These are phyloP conservation scores for Andrena fulva DNA, from an alignment of 2,888 invertebrate genomes.

Conservation along the genomic window DNA sequence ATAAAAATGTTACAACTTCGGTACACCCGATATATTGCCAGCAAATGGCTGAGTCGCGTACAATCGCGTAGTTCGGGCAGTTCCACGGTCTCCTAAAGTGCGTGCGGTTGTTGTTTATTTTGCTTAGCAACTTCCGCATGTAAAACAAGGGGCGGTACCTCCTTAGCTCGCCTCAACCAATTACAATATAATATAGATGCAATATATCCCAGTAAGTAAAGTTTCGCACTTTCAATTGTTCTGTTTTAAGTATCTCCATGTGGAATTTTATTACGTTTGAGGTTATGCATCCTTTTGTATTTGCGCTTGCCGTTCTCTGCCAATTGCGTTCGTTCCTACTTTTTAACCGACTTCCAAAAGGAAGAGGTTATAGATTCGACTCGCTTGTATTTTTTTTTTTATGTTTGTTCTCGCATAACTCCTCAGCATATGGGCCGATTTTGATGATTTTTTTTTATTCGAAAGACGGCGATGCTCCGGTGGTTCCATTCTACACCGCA, in stretches of 20 bases:
- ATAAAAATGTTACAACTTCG: not conserved
- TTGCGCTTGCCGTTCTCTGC: not conserved
- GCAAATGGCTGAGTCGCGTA: not conserved
- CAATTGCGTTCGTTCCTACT: not conserved
- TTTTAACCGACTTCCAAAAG: no score
- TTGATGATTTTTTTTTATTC: no score
- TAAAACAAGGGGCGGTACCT: constrained; percentile 15
- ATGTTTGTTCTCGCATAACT: no score
- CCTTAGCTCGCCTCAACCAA: constrained; percentile 1
- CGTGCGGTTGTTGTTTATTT: constrained; percentile 45
- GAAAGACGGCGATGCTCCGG: no score
- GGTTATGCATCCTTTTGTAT: constrained; percentile 26
- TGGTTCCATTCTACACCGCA: no score
- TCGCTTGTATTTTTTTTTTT: no score
- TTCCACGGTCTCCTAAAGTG: not conserved
- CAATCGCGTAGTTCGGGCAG: no score
- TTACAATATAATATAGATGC: constrained; percentile 69
- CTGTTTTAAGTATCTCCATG: not conserved
- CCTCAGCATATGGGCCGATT: no score
- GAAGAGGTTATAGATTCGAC: no score
- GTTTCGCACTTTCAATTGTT: not conserved
- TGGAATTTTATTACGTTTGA: constrained; percentile 4
- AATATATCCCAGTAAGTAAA: constrained; percentile 76
- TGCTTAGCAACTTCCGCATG: not conserved
- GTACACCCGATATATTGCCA: not conserved